These are phyloP conservation scores for Lichenostomus cassidix DNA, from an alignment of 2,113 vertebrate genomes.

Conservation along the genomic window DNA sequence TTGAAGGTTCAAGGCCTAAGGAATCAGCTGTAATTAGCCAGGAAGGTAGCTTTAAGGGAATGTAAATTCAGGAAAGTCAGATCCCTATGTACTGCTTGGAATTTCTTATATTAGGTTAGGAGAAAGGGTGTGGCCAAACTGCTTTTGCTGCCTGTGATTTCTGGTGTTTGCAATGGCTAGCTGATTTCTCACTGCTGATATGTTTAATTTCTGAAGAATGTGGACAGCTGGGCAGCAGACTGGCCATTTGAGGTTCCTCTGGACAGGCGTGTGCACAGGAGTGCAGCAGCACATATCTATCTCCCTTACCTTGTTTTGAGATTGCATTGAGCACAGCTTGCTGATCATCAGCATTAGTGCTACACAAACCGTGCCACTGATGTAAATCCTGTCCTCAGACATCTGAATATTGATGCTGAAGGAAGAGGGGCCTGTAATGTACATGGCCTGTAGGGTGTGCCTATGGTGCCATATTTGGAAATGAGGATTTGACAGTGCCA, in stretches of 20 bases:
- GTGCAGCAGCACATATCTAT: background rate
- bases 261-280: fast-evolving
- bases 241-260: background rate
- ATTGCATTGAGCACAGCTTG: background rate
- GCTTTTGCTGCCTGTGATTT: background rate
- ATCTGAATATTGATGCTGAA: background rate
- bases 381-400: background rate
- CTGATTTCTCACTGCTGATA: background rate
- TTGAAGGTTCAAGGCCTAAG: background rate
- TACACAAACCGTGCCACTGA: background rate
- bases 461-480: background rate
- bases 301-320: background rate
- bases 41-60: background rate
- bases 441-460: background rate
- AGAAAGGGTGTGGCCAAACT: constrained; percentile 30
- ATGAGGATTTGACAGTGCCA: background rate
- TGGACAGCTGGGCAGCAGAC: background rate
- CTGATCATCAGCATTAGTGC: fast-evolving
- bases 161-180: background rate
- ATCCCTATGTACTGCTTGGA: background rate
- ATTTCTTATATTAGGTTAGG: background rate
- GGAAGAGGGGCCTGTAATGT: background rate
- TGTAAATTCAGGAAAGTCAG: background rate
- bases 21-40: background rate
- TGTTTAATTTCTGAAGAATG: background rate